Conservation (phyloP, 2,113 vertebrate species). For the Nibea coibor region DNA sequence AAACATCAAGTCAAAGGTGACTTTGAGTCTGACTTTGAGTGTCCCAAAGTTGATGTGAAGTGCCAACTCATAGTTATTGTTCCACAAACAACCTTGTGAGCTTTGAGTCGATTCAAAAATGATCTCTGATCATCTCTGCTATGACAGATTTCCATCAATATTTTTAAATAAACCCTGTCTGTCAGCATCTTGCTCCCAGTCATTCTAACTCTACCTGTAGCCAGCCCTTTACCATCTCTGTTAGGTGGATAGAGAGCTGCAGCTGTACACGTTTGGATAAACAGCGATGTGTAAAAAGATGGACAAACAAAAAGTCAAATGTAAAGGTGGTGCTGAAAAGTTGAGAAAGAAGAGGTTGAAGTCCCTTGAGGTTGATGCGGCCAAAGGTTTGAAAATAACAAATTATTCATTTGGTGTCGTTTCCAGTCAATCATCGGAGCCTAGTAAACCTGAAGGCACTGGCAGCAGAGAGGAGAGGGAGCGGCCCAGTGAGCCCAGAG, state of each 20-base stretch:
- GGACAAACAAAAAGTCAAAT: neutral
- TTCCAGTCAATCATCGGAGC: neutral
- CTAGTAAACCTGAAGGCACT: neutral
- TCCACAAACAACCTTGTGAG: neutral
- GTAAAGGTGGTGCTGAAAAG: neutral
- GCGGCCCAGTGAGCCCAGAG: neutral
- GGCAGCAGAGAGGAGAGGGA: neutral
- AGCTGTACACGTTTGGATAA: neutral
- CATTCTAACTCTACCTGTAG: neutral
- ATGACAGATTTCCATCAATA: no score
- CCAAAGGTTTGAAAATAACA: neutral
- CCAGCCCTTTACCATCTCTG: neutral
- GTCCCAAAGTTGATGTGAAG: neutral
- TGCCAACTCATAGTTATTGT: neutral
- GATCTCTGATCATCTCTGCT: conserved; percentile 9
- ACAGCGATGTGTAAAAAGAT: neutral
- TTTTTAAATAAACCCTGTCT: no score
- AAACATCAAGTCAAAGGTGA: neutral
- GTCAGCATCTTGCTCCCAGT: no score
- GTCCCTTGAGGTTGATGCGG: neutral
- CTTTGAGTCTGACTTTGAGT: neutral
- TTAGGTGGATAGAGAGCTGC: neutral
- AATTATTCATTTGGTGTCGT: neutral
- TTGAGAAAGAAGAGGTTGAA: neutral
- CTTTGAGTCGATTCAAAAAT: conserved; percentile 27